Evolutionary conservation across 1,140 invertebrate genomes (phyloP).

Genomic region (Nixonia krombeini): DNA sequence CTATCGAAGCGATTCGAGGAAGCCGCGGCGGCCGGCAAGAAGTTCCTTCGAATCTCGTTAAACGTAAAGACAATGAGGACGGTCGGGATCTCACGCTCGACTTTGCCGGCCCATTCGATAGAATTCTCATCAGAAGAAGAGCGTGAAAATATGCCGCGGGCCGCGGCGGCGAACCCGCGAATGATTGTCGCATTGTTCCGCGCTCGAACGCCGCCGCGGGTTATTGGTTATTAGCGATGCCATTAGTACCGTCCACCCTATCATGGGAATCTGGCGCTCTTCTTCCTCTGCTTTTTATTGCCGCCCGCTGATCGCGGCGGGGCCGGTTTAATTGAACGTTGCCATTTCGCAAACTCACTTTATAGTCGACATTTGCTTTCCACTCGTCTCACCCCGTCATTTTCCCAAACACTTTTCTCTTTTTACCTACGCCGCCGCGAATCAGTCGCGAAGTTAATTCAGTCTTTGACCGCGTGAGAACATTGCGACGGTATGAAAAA

Average conservation of each 20-base stretch:
- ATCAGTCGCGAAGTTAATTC: too few relatives aligned
- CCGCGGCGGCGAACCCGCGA: conserved; percentile 15
- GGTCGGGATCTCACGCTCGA: conserved; percentile 57
- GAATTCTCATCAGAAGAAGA: conserved; percentile 28
- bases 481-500: too few relatives aligned
- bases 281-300: too few relatives aligned
- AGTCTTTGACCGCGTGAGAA: too few relatives aligned
- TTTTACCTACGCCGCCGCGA: too few relatives aligned
- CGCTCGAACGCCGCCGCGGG: conserved; percentile 45
- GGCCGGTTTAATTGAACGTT: too few relatives aligned
- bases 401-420: too few relatives aligned
- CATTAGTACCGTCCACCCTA: conserved; percentile 14
- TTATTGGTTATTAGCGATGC: conserved; percentile 55
- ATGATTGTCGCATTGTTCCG: conserved; percentile 49
- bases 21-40: conserved; percentile 15
- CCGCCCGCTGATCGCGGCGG: too few relatives aligned
- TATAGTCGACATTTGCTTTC: too few relatives aligned
- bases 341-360: too few relatives aligned
- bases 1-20: conserved; percentile 23
- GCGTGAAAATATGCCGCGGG: conserved; percentile 27
- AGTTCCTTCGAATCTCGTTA: conserved; percentile 28
- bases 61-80: conserved; percentile 21
- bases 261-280: conserved; percentile 37
- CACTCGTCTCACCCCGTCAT: too few relatives aligned
- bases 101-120: conserved; percentile 17